phyloP scores from a whole-genome alignment of 2,888 invertebrate genomes.

The Acronicta alni region DNA sequence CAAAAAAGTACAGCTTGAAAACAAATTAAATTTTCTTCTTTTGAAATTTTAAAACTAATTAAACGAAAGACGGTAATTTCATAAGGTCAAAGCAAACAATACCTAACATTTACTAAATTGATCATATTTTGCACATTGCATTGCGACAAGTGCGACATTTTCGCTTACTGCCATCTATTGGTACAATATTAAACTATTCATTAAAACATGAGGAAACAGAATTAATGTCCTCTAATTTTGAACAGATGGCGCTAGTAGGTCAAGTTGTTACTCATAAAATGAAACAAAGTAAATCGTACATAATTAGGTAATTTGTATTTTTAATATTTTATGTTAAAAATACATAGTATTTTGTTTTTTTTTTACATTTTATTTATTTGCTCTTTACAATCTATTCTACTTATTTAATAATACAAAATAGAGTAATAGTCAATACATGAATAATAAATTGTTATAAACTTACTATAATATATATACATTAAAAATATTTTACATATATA shows the following conservation, averaged over 20 bases:
- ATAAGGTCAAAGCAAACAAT: no score
- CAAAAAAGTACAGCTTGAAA: no score
- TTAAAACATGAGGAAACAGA: background rate
- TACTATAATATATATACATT: conserved; percentile 45
- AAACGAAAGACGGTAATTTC: no score
- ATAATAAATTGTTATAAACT: conserved; percentile 42
- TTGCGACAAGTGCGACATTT: background rate
- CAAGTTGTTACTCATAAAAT: no score
- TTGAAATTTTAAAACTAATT: no score
- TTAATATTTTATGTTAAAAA: conserved; percentile 23
- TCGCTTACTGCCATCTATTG: conserved; percentile 22
- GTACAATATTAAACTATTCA: background rate
- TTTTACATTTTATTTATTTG: conserved; percentile 67
- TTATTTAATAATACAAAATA: conserved; percentile 66
- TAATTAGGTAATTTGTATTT: conserved; percentile 15
- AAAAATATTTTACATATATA: conserved; percentile 8
- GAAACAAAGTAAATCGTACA: background rate
- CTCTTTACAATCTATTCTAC: conserved; percentile 71
- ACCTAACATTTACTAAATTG: no score
- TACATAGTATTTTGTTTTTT: conserved; percentile 47
- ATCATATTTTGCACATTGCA: no score
- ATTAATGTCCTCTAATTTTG: background rate
- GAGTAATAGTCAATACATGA: conserved; percentile 55
- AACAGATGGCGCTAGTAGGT: conserved; percentile 22
- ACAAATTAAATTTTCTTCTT: no score